Evolutionary conservation across 1,140 invertebrate species (phyloP).

Genomic region (Eueides isabella): DNA sequence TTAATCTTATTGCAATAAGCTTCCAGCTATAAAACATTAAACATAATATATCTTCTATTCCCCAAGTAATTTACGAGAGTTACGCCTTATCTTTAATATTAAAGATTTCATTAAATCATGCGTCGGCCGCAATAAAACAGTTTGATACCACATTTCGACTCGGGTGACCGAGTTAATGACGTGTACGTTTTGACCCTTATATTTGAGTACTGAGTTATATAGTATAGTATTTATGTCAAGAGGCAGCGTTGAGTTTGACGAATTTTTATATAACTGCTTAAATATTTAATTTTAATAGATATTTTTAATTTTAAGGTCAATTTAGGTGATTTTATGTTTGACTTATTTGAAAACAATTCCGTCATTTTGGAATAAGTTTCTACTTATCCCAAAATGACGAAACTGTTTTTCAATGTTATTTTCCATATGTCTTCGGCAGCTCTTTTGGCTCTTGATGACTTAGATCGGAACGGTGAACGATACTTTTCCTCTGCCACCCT

Average conservation of each 20-base stretch:
- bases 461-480: too few relatives aligned
- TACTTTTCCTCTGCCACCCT: too few relatives aligned
- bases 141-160: constrained; percentile 75
- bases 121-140: constrained; percentile 74
- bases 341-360: too few relatives aligned
- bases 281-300: too few relatives aligned
- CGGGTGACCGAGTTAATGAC: constrained; percentile 74
- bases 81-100: constrained; percentile 74
- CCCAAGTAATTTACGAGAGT: constrained; percentile 64
- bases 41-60: constrained; percentile 40
- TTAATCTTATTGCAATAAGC: neutral
- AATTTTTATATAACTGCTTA: too few relatives aligned
- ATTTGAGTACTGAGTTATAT: constrained; percentile 17
- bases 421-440: too few relatives aligned
- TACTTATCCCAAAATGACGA: too few relatives aligned
- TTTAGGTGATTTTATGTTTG: too few relatives aligned
- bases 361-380: too few relatives aligned
- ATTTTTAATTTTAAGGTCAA: too few relatives aligned
- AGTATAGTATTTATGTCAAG: neutral
- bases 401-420: too few relatives aligned
- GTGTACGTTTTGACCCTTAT: constrained; percentile 58
- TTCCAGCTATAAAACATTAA: neutral
- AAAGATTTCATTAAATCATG: constrained; percentile 81
- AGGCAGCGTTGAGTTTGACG: neutral
- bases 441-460: too few relatives aligned